Conservation (phyloP, 2,113 vertebrate species). For the Sterrhoptilus dennistouni region DNA sequence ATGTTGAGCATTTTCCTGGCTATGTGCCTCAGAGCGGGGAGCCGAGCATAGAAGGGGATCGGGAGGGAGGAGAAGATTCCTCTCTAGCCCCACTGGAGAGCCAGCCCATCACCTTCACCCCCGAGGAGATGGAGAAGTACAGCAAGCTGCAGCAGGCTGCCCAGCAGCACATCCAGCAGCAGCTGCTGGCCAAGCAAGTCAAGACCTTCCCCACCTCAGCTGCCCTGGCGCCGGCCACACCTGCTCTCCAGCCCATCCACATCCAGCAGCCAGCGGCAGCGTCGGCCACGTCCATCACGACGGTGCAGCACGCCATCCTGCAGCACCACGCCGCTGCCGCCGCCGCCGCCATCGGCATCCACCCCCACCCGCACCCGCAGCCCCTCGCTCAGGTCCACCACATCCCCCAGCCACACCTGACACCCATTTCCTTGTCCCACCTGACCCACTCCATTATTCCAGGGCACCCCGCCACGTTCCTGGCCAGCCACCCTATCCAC, state of each 20-base stretch:
- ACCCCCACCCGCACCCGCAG: conserved; percentile 87
- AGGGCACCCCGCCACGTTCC: conserved; percentile 91
- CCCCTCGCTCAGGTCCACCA: conserved; percentile 95
- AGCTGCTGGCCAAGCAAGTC: conserved; percentile 95
- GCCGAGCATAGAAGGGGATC: conserved; percentile 77
- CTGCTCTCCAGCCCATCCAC: conserved; percentile 90
- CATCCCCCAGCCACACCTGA: conserved; percentile 94
- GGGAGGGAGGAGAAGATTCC: conserved; percentile 87
- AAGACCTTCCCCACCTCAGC: conserved; percentile 90
- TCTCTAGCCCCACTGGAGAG: conserved; percentile 92
- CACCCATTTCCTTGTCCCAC: conserved; percentile 93
- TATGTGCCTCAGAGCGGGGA: conserved; percentile 82
- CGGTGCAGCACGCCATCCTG: conserved; percentile 93
- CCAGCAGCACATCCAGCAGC: conserved; percentile 98
- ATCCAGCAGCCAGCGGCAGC: conserved; percentile 91
- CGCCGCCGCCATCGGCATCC: conserved; percentile 87
- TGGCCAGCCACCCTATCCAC: conserved; percentile 95
- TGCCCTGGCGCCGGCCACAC: conserved; percentile 78
- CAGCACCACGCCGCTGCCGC: conserved; percentile 90
- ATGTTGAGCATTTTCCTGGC: conserved; percentile 79
- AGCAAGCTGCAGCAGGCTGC: conserved; percentile 97
- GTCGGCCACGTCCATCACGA: conserved; percentile 90
- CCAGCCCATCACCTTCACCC: conserved; percentile 97
- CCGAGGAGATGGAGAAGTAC: conserved; percentile 99
- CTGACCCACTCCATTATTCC: conserved; percentile 93